phyloP scores from a whole-genome alignment of 2,888 invertebrate species.

The Clepsis dumicolana region DNA sequence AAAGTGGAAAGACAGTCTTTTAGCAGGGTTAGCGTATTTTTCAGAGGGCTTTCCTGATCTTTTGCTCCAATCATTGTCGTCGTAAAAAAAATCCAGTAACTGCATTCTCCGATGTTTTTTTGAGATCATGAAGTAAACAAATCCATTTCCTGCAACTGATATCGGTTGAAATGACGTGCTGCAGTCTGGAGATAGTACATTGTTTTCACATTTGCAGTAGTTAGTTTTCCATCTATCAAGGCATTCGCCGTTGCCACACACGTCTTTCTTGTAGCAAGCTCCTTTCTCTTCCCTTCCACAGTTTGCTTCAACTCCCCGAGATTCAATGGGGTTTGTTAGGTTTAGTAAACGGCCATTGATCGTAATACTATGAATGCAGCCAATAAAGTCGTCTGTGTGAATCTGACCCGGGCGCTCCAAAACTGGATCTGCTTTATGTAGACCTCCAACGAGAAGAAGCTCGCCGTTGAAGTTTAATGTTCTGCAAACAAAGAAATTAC shows the following conservation, averaged over 20 bases:
- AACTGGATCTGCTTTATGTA: constrained; percentile 94
- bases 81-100: constrained; percentile 92
- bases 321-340: constrained; percentile 91
- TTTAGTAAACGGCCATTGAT: constrained; percentile 95
- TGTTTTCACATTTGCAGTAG: constrained; percentile 89
- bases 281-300: constrained; percentile 91
- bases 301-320: constrained; percentile 90
- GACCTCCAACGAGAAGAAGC: constrained; percentile 94
- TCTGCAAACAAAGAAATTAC: constrained; percentile 75
- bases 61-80: constrained; percentile 89
- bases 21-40: constrained; percentile 85
- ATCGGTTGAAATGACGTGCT: constrained; percentile 91
- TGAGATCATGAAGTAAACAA: constrained; percentile 91
- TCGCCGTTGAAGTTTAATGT: constrained; percentile 97
- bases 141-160: constrained; percentile 92
- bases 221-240: constrained; percentile 94
- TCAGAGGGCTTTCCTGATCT: constrained; percentile 60
- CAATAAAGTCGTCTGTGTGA: constrained; percentile 96
- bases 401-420: constrained; percentile 96
- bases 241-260: constrained; percentile 89
- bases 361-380: constrained; percentile 96
- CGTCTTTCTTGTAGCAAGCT: constrained; percentile 87
- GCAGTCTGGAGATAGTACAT: constrained; percentile 92
- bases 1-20: constrained; percentile 92
- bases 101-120: constrained; percentile 96